Evolutionary conservation across 1,140 invertebrate genomes (phyloP), one percentile per base, ranked within the genome.

Genomic region (Coptotermes formosanus): DNA sequence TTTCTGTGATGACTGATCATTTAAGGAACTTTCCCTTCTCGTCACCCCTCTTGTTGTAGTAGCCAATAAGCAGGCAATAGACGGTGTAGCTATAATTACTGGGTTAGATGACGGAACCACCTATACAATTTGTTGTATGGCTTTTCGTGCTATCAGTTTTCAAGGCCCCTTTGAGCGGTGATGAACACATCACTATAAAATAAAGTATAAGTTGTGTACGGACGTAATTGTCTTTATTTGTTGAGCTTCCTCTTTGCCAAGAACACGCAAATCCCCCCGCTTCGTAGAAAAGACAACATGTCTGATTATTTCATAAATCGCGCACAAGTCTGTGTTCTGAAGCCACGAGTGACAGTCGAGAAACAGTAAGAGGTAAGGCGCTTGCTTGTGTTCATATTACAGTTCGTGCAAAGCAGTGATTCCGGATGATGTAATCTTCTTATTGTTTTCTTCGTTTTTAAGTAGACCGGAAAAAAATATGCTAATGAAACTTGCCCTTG

Each of bases 301-400:
- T 75, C 64, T 75, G 64, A 75, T n/a, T 75, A 75, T 30, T 75
- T 75, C n/a, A 30, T 75, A 75, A 75, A 75, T 30, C 64, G 64
- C 25, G 64, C 64, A 75, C 64, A 30, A 75, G 64, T 75, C 3
- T 75, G 64, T 30, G 16, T 75, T 12, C 64, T 25, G 16, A 75
- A 25, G 25, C 64, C 7, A 14, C n/a, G 25, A 12, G 64, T 30
- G 25, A 30, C 64, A 30, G 64, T 30, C 14, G 25, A 75, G 2
- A 75, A 30, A 30, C 25, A 75, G 14, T 75, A 75, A 1, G 25
- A 75, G 64, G 64, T 75, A 75, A 75, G 64, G 6, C 8, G 64
- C 3, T 75, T 75, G 8, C n/a, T n/a, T 75, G 59, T 64, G 8
- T 75, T 11, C 55, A n/a, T 75, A 75, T 75, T 55, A 55, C 3